Conservation (phyloP, 2,888 invertebrate species). For the Lasioglossum vierecki region DNA sequence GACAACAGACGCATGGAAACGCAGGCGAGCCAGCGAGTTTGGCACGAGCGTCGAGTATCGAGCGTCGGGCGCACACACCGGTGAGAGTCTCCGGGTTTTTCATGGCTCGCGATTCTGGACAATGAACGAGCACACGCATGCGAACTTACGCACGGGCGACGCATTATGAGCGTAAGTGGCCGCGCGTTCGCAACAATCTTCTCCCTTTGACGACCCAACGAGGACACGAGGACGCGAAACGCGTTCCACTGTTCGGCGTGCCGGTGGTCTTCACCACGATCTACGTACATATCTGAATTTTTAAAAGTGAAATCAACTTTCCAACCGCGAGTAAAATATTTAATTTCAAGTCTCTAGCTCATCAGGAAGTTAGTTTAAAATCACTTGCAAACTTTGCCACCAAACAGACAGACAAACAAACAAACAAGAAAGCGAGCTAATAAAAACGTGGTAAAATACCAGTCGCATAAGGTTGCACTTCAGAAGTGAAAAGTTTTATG, state of each 20-base stretch:
- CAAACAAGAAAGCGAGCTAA: too few species aligned
- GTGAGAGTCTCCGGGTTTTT: slow-evolving; percentile 68
- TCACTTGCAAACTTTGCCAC: too few species aligned
- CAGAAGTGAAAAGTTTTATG: too few species aligned
- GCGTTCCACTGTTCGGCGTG: too few species aligned
- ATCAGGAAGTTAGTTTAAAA: too few species aligned
- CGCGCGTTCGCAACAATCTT: slow-evolving; percentile 48
- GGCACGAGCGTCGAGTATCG: slow-evolving; percentile 66
- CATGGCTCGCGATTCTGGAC: slow-evolving; percentile 77
- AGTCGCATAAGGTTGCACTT: too few species aligned
- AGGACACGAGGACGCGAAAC: slow-evolving; percentile 17
- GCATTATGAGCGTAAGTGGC: slow-evolving; percentile 60
- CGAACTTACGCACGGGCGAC: slow-evolving; percentile 65
- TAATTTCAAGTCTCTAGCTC: too few species aligned
- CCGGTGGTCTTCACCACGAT: not conserved
- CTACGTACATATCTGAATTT: not conserved
- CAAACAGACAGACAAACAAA: too few species aligned
- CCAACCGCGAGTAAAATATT: not conserved
- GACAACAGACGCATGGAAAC: not conserved
- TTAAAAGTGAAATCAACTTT: not conserved
- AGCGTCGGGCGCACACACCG: slow-evolving; percentile 45
- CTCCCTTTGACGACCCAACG: slow-evolving; percentile 40
- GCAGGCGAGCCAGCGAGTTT: slow-evolving; percentile 57
- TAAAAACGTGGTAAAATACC: too few species aligned
- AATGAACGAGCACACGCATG: slow-evolving; percentile 66